These are phyloP conservation scores for Salarias fasciatus DNA, from an alignment of 2,797 vertebrate genomes.

Conservation along the genomic window DNA sequence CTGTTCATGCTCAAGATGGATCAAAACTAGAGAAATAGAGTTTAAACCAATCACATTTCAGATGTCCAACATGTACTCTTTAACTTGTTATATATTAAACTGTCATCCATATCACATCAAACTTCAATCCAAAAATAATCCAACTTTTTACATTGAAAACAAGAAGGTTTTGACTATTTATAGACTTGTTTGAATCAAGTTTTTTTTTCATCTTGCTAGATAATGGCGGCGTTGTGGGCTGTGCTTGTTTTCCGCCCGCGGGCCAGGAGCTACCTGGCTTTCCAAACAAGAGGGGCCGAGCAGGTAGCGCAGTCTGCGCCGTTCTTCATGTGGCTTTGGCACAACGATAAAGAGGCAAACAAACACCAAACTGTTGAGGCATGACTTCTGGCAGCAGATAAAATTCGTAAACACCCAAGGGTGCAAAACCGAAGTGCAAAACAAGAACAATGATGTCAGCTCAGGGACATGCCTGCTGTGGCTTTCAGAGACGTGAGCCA, in stretches of 20 bases:
- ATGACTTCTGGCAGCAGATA: slow-evolving; percentile 16
- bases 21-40: no score
- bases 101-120: no score
- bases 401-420: slow-evolving; percentile 21
- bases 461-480: slow-evolving; percentile 13
- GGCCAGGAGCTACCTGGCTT: slow-evolving; percentile 12
- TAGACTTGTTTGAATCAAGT: not conserved
- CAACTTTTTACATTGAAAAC: no score
- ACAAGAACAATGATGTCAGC: slow-evolving; percentile 9
- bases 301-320: slow-evolving; percentile 5
- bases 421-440: slow-evolving; percentile 21
- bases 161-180: no score
- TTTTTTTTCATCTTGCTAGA: slow-evolving; percentile 1
- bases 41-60: no score
- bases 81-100: no score
- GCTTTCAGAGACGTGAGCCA: slow-evolving; percentile 7
- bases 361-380: slow-evolving; percentile 18
- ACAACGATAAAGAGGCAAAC: not conserved
- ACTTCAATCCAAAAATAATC: no score
- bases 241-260: slow-evolving; percentile 1
- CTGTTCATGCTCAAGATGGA: no score
- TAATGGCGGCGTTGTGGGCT: not conserved
- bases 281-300: slow-evolving; percentile 3
- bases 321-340: slow-evolving; percentile 45
- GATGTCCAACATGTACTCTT: no score